Evolutionary conservation across 2,797 vertebrate genomes (phyloP), one percentile per base, ranked within the genome.

Genomic region (Anguilla anguilla): DNA sequence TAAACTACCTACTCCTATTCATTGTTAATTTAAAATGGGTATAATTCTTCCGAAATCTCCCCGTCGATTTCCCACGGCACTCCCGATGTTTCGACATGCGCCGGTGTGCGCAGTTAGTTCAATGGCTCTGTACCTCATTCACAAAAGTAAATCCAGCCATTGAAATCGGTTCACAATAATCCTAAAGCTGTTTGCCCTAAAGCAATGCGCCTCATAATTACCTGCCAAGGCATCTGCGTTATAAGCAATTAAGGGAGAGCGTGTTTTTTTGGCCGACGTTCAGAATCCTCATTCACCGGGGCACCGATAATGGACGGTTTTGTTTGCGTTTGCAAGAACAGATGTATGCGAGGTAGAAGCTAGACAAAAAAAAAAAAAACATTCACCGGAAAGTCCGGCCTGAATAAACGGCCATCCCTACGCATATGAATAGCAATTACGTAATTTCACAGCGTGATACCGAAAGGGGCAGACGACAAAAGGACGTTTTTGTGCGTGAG

Each of bases 231-330:
- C 79, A 82, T 82, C 79, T 49, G 43, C 28, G 79, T 46, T 82
- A 49, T 51, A 17, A 82, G 46, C 79, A 49, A 49, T 51, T 82
- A 51, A 46, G 43, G 17, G 57, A 39, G 31, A 39, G 2, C 28
- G 19, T 67, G 59, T 17, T 79, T 59, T 59, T 85, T 43, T 85
- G 84, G 84, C 55, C 67, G 84, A 85, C 59, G 43, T 85, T 85
- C 57, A 64, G 39, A 64, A 46, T 85, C 84, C 35, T 25, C 57
- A n/a, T 79, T 79, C 84, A 0, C 17, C 39, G 7, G 15, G 15
- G 55, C 59, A 46, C 31, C 35, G 61, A 67, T 64, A 64, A 64
- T 64, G 59, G 84, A 11, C 1, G 3, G 35, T 43, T 61, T 61
- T 61, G 28, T 28, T 51, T 17, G 53, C 43, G n/a, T 46, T 46